Evolutionary conservation across 2,797 vertebrate genomes (phyloP), one percentile per base, ranked within the genome.

Genomic region (Leptoclinus maculatus): DNA sequence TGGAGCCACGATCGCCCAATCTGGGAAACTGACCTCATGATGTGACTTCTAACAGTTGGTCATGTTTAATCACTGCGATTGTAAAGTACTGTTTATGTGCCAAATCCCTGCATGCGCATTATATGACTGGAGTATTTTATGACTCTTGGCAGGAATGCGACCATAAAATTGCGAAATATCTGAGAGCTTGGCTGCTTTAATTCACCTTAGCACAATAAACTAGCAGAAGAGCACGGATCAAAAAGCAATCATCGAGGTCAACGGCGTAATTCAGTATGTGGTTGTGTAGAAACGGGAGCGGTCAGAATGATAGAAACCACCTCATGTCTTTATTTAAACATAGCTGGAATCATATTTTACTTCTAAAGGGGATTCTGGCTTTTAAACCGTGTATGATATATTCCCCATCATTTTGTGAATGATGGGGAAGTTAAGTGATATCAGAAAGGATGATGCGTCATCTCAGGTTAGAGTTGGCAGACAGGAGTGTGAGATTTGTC

Each of bases 121-220:
- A 69, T 63, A 39, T 1, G 62, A 66, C 23, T 25, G 45, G 36
- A 66, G 79, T 14, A 27, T 78, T 90, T 89, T 82, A 85, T 71
- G 75, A n/a, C 25, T 13, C 29, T 21, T 11, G 19, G 80, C 64
- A 62, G 77, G 68, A 87, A 80, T 83, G 82, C 66, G 45, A 74
- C 83, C 67, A 47, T 86, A 85, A 88, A 76, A 57, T 66, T 27
- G 10, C 66, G 43, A 5, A 64, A 81, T 58, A 62, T 45, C 25
- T 74, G 23, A 45, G 12, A 60, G 83, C 85, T 75, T 43, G 54
- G 71, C 34, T 49, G 66, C 57, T 78, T 84, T 79, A 57, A 85
- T 76, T 89, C 65, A 71, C 76, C 36, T 67, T 38, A 23, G 34
- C 64, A 13, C 5, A 19, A 56, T 71, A 85, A 77, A 79, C 39